Evolutionary conservation across 2,797 vertebrate genomes (phyloP).

Genomic region (Atherinosoma microstoma): DNA sequence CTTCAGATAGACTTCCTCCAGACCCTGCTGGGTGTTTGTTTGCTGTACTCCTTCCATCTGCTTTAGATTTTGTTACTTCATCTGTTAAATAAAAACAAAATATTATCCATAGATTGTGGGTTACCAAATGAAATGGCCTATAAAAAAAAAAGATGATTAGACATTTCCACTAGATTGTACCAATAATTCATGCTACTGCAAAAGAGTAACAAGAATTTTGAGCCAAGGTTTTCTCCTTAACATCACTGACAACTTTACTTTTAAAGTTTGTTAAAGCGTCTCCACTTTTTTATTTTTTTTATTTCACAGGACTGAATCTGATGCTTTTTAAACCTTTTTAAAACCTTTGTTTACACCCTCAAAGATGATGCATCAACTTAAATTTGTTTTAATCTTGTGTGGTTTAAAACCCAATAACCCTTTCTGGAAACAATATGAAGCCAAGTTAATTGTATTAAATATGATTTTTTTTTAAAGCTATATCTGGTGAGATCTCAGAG

Average conservation of each 20-base stretch:
- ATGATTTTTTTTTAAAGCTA: not conserved
- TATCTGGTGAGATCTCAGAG: not conserved
- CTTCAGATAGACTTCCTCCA: conserved; percentile 38
- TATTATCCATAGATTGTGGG: no score
- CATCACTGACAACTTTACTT: no score
- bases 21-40: not conserved
- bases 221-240: no score
- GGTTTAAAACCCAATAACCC: not conserved
- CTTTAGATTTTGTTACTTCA: conserved; percentile 1
- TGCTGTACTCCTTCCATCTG: conserved; percentile 13
- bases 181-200: no score
- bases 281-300: no score
- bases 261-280: no score
- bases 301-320: no score
- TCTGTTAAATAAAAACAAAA: conserved; percentile 17
- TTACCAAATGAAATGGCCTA: no score
- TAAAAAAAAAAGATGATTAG: no score
- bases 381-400: not conserved
- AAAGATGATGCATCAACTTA: not conserved
- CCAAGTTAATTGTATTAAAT: no score
- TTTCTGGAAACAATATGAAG: not conserved
- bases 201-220: no score
- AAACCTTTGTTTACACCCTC: not conserved
- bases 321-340: not conserved
- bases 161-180: no score